Evolutionary conservation across 2,888 invertebrate genomes (phyloP).

Genomic region (Malachius bipustulatus): DNA sequence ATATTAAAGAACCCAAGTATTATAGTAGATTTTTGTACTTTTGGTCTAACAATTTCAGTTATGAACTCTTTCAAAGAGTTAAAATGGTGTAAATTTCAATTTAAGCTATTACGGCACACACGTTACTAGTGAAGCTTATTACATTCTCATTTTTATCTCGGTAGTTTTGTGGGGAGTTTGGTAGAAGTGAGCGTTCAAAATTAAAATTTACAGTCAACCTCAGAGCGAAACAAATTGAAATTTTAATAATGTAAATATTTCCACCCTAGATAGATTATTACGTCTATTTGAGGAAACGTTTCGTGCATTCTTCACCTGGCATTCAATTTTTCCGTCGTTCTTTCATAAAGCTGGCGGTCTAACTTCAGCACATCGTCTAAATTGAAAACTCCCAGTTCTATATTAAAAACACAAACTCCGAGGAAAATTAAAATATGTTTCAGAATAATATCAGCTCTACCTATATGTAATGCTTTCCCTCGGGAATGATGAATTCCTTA

Average conservation of each 20-base stretch:
- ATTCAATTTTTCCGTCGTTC: constrained; percentile 15
- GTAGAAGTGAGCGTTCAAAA: constrained; percentile 16
- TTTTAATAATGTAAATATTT: constrained; percentile 33
- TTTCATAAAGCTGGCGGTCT: constrained; percentile 24
- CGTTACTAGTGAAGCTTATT: constrained; percentile 1
- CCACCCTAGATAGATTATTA: constrained; percentile 27
- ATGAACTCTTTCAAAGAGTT: too few relatives aligned
- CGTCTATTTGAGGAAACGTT: constrained; percentile 28
- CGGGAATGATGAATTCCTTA: too few relatives aligned
- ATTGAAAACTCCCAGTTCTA: constrained; percentile 22
- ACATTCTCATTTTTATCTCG: constrained; percentile 3
- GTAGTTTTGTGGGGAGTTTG: neutral
- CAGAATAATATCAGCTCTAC: constrained; percentile 13
- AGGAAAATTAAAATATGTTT: constrained; percentile 23
- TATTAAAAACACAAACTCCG: constrained; percentile 21
- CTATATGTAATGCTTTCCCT: too few relatives aligned
- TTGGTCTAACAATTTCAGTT: too few relatives aligned
- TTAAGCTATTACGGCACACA: constrained; percentile 5
- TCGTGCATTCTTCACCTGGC: constrained; percentile 20
- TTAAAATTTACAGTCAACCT: constrained; percentile 21
- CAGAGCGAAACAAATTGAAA: constrained; percentile 28
- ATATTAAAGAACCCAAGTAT: too few relatives aligned
- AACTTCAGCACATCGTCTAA: constrained; percentile 22
- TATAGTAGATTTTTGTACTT: too few relatives aligned
- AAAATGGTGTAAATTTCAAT: constrained; percentile 5